Base-by-base conservation (phyloP, 2,888 invertebrate species). In the Tetragonisca angustula region DNA sequence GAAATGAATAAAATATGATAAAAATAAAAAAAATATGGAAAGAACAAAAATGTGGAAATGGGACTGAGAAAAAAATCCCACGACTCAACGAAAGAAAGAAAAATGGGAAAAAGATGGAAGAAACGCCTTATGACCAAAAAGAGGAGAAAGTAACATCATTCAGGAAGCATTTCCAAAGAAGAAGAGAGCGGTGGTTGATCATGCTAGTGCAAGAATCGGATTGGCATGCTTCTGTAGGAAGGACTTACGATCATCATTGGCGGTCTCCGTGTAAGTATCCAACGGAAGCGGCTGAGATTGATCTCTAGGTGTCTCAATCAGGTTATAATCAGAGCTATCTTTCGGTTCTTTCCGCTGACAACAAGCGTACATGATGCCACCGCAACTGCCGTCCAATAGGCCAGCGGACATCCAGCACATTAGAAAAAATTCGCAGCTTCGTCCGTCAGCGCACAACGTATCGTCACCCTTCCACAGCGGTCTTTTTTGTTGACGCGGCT, bases 371-470 rank as follows among this genome's bases (percentile, higher is more conserved):
- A 98, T 95, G 88, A 98, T 95, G 86, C 97, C 97, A 89, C 97
- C 97, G 94, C 98, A 98, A 87, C 97, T 96, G 88, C 97, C 97
- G 92, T 98, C 98, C 93, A 98, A 95, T 81, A 98, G 95, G 83
- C 98, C 98, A 90, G 98, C 97, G 83, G 97, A 96, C 96, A 98
- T 96, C 98, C 98, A 98, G 95, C 98, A 98, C 95, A 97, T 96
- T 93, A 98, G 96, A 96, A 98, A 98, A 95, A 98, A 98, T 95
- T 98, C 98, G 95, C 98, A 98, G 87, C 97, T 97, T 78, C 97
- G 97, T 83, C 97, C 98, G 92, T 96, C 96, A 67, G 96, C 95
- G 94, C 97, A 97, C 88, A 95, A 95, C 78, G 95, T 95, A 89
- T 96, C 95, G 88, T 96, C 94, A 91, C 94, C 94, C 89, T 93